These are phyloP conservation scores for Himantopus leucocephalus DNA, from an alignment of 2,113 vertebrate species.

Conservation along the genomic window DNA sequence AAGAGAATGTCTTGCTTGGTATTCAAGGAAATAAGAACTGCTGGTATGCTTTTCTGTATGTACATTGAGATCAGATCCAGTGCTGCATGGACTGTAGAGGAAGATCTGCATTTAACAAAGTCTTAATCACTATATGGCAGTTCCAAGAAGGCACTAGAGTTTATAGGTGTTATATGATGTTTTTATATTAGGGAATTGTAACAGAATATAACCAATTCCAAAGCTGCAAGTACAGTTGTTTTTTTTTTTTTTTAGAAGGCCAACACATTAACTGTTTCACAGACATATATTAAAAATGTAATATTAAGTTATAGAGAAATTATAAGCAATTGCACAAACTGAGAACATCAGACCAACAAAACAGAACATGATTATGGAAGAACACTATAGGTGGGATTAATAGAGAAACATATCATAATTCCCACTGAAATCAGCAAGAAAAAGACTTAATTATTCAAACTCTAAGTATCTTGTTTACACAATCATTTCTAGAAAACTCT, in stretches of 20 bases:
- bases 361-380: fast-evolving
- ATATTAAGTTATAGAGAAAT: not conserved
- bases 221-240: not conserved
- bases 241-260: not conserved
- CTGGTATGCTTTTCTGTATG: not conserved
- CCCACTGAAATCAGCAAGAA: not conserved
- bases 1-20: not conserved
- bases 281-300: not conserved
- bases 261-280: not conserved
- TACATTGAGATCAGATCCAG: not conserved
- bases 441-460: not conserved
- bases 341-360: not conserved
- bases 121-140: not conserved
- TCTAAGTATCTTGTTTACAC: not conserved
- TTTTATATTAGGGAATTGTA: not conserved
- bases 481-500: not conserved
- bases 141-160: not conserved
- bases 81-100: not conserved
- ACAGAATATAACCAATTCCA: not conserved
- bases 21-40: not conserved
- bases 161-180: not conserved
- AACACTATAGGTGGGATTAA: not conserved
- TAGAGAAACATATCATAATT: not conserved
- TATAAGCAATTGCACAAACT: not conserved
- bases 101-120: not conserved